phyloP scores from a whole-genome alignment of 30 jellyfish, hydroid and myxozoan genomes.

The Turritopsis dohrnii region DNA sequence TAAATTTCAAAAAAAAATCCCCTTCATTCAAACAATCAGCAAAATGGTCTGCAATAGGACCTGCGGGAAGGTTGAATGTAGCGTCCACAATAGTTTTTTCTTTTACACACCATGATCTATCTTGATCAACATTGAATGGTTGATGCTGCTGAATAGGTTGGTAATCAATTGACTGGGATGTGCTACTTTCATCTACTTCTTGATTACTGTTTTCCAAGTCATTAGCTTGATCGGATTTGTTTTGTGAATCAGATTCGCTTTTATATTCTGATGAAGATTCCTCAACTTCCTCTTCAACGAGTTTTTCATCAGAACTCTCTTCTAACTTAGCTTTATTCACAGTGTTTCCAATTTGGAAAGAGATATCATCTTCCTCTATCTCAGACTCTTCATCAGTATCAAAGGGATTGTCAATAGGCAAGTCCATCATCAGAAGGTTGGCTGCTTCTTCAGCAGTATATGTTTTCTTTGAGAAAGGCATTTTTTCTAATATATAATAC shows the following conservation, averaged over 20 bases:
- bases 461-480: conserved; percentile 1
- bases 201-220: background rate
- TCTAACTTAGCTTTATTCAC: background rate
- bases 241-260: background rate
- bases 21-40: conserved; percentile 36
- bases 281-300: background rate
- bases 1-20: conserved; percentile 35
- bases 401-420: conserved; percentile 1
- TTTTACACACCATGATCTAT: background rate
- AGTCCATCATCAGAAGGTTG: background rate
- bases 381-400: background rate
- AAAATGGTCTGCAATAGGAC: conserved; percentile 45
- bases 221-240: background rate
- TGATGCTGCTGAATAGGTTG: conserved; percentile 5
- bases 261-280: conserved; percentile 6
- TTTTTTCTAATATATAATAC: background rate
- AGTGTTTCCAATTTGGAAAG: background rate
- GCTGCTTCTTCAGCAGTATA: background rate
- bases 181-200: background rate
- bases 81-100: background rate
- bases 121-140: background rate
- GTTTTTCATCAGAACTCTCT: background rate
- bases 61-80: conserved; percentile 16
- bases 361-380: background rate
- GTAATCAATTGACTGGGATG: background rate